phyloP scores from a whole-genome alignment of 2,113 vertebrate genomes.

The Ornithorhynchus anatinus region DNA sequence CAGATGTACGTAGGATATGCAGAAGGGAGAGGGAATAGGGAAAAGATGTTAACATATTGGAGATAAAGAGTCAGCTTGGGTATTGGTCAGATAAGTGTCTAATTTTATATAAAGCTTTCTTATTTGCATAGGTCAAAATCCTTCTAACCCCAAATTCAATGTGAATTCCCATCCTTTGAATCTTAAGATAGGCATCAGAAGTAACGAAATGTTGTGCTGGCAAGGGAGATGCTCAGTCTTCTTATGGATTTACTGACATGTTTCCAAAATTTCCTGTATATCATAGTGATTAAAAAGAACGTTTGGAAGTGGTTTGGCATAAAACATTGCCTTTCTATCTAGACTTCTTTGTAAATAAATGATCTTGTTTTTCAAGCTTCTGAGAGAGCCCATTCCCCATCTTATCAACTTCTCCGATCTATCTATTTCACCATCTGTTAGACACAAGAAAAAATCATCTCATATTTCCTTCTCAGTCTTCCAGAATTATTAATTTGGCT shows the following conservation, averaged over 20 bases:
- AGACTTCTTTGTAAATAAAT: slow-evolving; percentile 36
- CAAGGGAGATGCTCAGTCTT: slow-evolving; percentile 8
- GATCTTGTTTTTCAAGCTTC: slow-evolving; percentile 1
- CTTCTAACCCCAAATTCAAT: background rate
- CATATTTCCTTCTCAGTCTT: background rate
- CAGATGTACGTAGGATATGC: no score
- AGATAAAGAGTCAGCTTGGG: no score
- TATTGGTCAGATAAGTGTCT: no score
- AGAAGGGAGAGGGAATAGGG: no score
- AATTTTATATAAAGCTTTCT: no score
- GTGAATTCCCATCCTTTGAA: slow-evolving; percentile 2
- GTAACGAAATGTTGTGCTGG: slow-evolving; percentile 8
- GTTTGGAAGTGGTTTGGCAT: slow-evolving; percentile 18
- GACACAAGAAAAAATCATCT: background rate
- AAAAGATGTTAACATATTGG: no score
- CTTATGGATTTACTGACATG: slow-evolving; percentile 1
- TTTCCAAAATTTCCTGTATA: slow-evolving; percentile 5
- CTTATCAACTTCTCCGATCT: slow-evolving; percentile 24
- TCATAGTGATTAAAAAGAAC: slow-evolving; percentile 7
- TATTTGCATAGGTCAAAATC: background rate
- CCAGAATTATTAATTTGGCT: slow-evolving; percentile 21
- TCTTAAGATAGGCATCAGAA: background rate
- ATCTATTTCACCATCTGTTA: slow-evolving; percentile 30
- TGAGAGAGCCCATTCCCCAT: slow-evolving; percentile 21
- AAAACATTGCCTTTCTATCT: slow-evolving; percentile 14